Evolutionary conservation across 2,113 vertebrate genomes (phyloP), one percentile per base, ranked within the genome.

Genomic region (Nothoprocta pentlandii): DNA sequence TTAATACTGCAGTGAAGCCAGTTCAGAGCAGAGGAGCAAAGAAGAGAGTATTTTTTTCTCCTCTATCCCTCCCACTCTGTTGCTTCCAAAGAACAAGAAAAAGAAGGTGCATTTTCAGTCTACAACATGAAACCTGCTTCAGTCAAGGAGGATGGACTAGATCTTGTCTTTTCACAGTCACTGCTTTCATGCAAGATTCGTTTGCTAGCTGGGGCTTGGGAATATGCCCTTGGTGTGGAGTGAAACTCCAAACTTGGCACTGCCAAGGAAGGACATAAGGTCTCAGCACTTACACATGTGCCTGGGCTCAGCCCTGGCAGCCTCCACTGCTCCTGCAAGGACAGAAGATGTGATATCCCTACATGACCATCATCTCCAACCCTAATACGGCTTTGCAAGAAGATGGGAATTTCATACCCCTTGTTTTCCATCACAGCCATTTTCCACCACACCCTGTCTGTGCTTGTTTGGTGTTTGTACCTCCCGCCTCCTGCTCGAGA

Each of bases 111-210:
- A 0, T 20, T 42, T 63, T 62, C 41, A 4, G 41, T 8, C 61
- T 49, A 10, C 11, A 6, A n/a, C 19, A 28, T 21, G n/a, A 22
- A 42, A 49, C 4, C 5, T 36, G 9, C 69, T 28, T 36, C 9
- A 3, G 0, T 9, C 63, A 21, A 36, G 42, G 53, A 76, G 82
- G 26, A 7, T 0, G 1, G 1, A 23, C 17, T 10, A 54, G 4
- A 22, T 4, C 7, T 16, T 16, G 14, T 19, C 39, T 59, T 23
- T 25, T 30, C 30, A 21, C 10, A 30, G n/a, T 5, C 49, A 51
- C 85, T 20, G 42, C 62, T 49, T 20, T 54, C 51, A 41, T 39
- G 51, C 26, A 39, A 39, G n/a, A 3, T 71, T 19, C 23, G 51
- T 62, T 39, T n/a, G 0, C 61, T 58, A 15, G 7, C 41, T 15